Base-by-base conservation (phyloP, 1,140 invertebrate species). In the Euborellia annulipes region DNA sequence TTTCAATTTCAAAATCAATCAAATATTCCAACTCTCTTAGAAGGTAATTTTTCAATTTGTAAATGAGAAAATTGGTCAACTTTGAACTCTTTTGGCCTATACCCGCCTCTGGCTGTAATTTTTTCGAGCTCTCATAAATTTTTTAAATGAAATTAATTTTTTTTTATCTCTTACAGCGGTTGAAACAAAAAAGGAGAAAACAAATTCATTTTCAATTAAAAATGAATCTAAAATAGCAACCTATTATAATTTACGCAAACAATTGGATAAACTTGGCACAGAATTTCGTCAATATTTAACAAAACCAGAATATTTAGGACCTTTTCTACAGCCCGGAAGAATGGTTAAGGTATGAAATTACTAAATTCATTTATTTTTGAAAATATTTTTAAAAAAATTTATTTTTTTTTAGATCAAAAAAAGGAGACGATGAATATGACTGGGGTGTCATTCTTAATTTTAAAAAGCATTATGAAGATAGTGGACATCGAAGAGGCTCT, bases 1-100 rank as follows among this genome's bases (percentile, higher is more conserved):
- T 95, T 84, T 65, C 95, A 99, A 62, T 99, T 98, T 60, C 96
- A 99, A 68, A 98, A 98, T 69, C 95, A 97, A 67, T 77, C 91
- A 0, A 71, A 78, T 17, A 92, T 99, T 55, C 96, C 96, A 3
- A 75, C 79, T 39, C 69, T 98, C 3, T 78, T 82, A 56, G 78
- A 92, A 45, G 82, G 85, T 87, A 69, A 72, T 75, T 67, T 51
- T 45, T 45, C 11, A 4, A 6, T 17, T 49, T 48, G 14, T 27
- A 22, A n/a, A n/a, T n/a, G n/a, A n/a, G n/a, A n/a, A n/a, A n/a
- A n/a, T n/a, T n/a, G n/a, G n/a, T n/a, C n/a, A n/a, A n/a, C n/a
- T n/a, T n/a, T n/a, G n/a, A n/a, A n/a, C n/a, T n/a, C n/a, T n/a
- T n/a, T n/a, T n/a, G n/a, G n/a, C n/a, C n/a, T n/a, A n/a, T n/a